Base-by-base conservation (phyloP, 2,797 vertebrate genomes). In the Mallotus villosus region DNA sequence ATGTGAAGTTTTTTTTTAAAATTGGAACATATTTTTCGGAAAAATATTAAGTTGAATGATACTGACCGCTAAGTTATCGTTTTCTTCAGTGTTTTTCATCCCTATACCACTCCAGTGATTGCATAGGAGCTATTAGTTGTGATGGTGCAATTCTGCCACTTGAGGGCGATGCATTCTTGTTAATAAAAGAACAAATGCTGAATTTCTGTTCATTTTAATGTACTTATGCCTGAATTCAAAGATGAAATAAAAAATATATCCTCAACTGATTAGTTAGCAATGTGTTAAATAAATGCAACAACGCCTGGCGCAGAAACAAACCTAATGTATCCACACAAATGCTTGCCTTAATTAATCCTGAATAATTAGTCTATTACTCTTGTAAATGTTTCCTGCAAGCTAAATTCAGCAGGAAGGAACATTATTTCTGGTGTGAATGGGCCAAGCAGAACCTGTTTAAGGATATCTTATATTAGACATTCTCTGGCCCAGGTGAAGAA, bases 81-180 rank as follows among this genome's bases (percentile, higher is more conserved):
- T 24, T 63, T 63, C 21, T 21, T 41, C 19, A 53, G 25, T 9
- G 49, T 29, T 34, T 62, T 55, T 17, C 51, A 17, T 55, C 19
- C 16, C 16, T 55, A 55, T 55, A n/a, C 51, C 16, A n/a, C 19
- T 55, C 51, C 61, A 34, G 32, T 4, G 51, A 55, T 55, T 14
- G 14, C 29, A 63, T 14, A 24, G 24, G 24, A 17, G 65, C 14
- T 22, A 53, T 53, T 51, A 57, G 24, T 22, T 70, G n/a, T 61
- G 14, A 66, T 65, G 55, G 14, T 19, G 68, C 14, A 22, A 0
- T 71, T 73, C 66, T 14, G 57, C 80, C 87, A 82, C 68, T 6
- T 0, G 2, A 76, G 66, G 80, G 79, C 79, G 60, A 69, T 51
- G 24, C 32, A 57, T 70, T 61, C 32, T 8, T 68, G 29, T 59